Conservation (phyloP, 2,888 invertebrate genomes). For the Physocephala rufipes region DNA sequence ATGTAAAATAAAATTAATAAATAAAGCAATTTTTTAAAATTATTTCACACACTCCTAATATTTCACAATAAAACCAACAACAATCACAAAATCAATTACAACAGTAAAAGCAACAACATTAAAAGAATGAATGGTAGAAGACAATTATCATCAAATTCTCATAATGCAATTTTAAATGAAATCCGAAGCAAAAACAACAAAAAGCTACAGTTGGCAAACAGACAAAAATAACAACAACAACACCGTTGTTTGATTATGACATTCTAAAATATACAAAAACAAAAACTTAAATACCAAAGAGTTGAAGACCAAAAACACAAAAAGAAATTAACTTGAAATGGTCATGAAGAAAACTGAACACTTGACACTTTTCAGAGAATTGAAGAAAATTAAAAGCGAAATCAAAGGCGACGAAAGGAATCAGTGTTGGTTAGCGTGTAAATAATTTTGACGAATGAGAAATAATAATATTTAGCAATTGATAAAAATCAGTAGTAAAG, state of each 20-base stretch:
- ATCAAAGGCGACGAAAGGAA: neutral
- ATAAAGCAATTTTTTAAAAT: neutral
- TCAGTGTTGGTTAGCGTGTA: too few species aligned
- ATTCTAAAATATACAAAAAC: neutral
- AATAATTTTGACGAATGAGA: too few species aligned
- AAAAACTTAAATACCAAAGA: neutral
- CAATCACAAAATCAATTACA: too few species aligned
- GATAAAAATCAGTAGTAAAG: too few species aligned
- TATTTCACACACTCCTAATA: neutral
- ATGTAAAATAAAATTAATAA: neutral
- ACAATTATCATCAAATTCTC: slow-evolving; percentile 4
- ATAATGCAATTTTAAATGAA: slow-evolving; percentile 27
- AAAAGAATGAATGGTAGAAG: neutral
- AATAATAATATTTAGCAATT: too few species aligned
- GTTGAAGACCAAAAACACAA: too few species aligned
- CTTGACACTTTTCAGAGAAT: neutral
- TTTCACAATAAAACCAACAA: neutral
- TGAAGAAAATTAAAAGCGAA: neutral
- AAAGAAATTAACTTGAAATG: too few species aligned
- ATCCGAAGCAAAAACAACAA: neutral
- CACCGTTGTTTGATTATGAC: neutral
- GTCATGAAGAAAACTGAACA: neutral
- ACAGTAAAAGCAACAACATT: too few species aligned
- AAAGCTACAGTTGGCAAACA: too few species aligned
- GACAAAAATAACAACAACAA: slow-evolving; percentile 15